Conservation (phyloP, 2,797 vertebrate species). For the Cuniculus paca region DNA sequence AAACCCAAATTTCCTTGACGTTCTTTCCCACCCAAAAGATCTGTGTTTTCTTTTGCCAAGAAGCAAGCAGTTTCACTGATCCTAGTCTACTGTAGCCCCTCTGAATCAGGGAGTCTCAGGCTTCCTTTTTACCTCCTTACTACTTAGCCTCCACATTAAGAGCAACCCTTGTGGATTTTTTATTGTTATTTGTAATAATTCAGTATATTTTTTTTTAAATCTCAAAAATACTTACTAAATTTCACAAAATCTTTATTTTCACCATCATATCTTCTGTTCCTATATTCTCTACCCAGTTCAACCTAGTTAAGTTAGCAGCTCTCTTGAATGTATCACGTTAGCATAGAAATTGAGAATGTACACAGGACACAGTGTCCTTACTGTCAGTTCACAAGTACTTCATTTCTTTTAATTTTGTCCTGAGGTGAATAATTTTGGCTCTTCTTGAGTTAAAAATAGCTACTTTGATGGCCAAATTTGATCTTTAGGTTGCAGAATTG, state of each 20-base stretch:
- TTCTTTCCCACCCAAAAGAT: background rate
- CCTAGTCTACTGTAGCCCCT: background rate
- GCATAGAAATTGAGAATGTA: background rate
- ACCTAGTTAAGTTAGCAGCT: conserved; percentile 22
- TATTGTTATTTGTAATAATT: conserved; percentile 48
- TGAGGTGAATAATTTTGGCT: conserved; percentile 71
- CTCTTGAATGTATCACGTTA: background rate
- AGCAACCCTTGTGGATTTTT: background rate
- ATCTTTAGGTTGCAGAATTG: conserved; percentile 85
- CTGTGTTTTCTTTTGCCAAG: background rate
- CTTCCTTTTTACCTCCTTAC: background rate
- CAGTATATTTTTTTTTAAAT: background rate
- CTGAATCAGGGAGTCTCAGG: background rate
- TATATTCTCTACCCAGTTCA: background rate
- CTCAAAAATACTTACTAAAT: conserved; percentile 22
- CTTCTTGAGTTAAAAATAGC: conserved; percentile 68
- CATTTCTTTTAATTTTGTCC: conserved; percentile 68
- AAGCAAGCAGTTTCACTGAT: background rate
- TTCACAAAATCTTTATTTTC: conserved; percentile 56
- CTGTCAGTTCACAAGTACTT: conserved; percentile 56
- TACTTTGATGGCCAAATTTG: conserved; percentile 75
- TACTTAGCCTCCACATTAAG: background rate
- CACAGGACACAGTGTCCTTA: background rate
- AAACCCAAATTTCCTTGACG: background rate
- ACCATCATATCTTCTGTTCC: background rate